Evolutionary conservation across 2,888 invertebrate genomes (phyloP).

Genomic region (Baronia brevicornis): DNA sequence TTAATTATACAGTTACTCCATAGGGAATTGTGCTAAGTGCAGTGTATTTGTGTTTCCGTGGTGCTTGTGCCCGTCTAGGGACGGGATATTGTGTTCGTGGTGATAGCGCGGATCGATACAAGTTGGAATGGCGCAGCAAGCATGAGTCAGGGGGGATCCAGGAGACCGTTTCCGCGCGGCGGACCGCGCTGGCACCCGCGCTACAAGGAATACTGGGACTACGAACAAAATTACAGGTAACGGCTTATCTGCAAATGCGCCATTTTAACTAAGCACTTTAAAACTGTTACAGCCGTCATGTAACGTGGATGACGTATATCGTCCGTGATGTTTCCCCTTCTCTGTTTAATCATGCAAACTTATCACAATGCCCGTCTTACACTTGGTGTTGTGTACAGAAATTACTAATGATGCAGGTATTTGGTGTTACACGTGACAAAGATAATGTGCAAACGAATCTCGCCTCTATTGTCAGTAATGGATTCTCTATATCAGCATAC

Average conservation of each 20-base stretch:
- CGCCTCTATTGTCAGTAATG: no score
- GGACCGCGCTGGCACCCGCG: constrained; percentile 70
- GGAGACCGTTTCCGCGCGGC: constrained; percentile 66
- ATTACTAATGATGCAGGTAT: no score
- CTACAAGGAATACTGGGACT: constrained; percentile 72
- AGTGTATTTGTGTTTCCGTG: constrained; percentile 29
- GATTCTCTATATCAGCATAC: no score
- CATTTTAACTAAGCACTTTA: not conserved
- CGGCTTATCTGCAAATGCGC: no score
- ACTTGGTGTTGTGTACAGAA: no score
- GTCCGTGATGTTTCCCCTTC: not conserved
- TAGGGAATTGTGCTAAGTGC: constrained; percentile 45
- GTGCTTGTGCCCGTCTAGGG: constrained; percentile 26
- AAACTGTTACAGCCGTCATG: constrained; percentile 6
- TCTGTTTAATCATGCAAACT: not conserved
- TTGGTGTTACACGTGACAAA: no score
- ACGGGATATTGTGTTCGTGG: constrained; percentile 30
- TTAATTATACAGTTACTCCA: constrained; percentile 23
- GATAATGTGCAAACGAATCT: no score
- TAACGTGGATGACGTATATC: constrained; percentile 7
- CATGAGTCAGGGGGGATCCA: constrained; percentile 68
- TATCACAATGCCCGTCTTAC: no score
- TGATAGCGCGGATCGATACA: constrained; percentile 54
- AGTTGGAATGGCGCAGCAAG: constrained; percentile 49
- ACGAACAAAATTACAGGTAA: constrained; percentile 68